Evolutionary conservation across 2,797 vertebrate species (phyloP).

Genomic region (Salarias fasciatus): DNA sequence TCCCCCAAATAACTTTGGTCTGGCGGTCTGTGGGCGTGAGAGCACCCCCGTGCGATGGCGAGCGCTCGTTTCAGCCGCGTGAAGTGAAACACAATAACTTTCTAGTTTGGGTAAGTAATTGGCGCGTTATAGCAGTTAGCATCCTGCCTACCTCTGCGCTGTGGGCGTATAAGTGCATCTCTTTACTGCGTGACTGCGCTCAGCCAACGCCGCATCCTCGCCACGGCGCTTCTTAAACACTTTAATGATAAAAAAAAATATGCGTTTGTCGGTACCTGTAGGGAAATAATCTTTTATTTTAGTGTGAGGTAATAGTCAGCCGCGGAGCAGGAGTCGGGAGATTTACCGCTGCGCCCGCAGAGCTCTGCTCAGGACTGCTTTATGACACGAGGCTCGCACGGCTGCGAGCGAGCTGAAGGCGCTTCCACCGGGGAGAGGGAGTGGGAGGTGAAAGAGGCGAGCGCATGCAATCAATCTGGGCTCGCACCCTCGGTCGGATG

Average conservation of each 20-base stretch:
- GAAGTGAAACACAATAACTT: conserved; percentile 23
- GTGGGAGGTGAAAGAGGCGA: background rate
- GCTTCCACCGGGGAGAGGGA: too few species aligned
- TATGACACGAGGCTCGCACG: background rate
- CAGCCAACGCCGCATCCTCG: background rate
- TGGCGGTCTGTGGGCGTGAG: conserved; percentile 16
- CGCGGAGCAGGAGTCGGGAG: background rate
- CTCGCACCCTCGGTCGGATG: too few species aligned
- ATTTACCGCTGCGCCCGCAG: too few species aligned
- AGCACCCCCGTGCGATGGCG: conserved; percentile 15
- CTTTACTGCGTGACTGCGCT: conserved; percentile 14
- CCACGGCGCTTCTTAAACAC: background rate
- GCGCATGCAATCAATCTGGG: background rate
- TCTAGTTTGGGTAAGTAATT: conserved; percentile 14
- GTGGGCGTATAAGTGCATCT: conserved; percentile 22
- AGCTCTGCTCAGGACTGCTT: too few species aligned
- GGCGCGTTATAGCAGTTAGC: conserved; percentile 4
- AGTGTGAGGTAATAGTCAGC: conserved; percentile 2
- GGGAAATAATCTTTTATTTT: background rate
- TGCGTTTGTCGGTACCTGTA: background rate
- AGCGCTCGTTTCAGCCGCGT: background rate
- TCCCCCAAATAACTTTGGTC: conserved; percentile 18
- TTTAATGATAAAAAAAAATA: background rate
- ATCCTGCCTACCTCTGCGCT: conserved; percentile 6
- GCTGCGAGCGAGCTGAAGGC: background rate